A percentile compares a stretch with the other conserved stretches of the same genome.
phyloP scores from a whole-genome alignment of 2,888 invertebrate genomes.

The Sericinus montela region DNA sequence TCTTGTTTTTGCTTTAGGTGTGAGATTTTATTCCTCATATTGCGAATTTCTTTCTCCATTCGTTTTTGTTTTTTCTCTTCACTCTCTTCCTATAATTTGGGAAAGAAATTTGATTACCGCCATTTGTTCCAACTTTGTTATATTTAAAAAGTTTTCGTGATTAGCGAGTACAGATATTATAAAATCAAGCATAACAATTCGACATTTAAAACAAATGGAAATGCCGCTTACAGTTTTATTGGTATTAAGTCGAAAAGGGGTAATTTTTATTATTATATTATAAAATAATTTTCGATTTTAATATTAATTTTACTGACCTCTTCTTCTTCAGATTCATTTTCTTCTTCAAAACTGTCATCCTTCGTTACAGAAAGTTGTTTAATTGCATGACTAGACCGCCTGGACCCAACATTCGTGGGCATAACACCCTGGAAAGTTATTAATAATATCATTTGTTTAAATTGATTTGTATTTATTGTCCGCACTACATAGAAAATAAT shows the following conservation, averaged over 20 bases:
- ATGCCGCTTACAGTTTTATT: too few species aligned
- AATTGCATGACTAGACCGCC: constrained; percentile 73
- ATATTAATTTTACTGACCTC: constrained; percentile 48
- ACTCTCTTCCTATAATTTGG: constrained; percentile 68
- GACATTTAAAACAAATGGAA: too few species aligned
- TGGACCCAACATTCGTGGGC: constrained; percentile 65
- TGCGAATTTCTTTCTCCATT: constrained; percentile 81
- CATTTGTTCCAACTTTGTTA: too few species aligned
- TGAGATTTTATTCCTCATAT: constrained; percentile 83
- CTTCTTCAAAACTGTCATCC: constrained; percentile 76
- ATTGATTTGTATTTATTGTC: too few species aligned
- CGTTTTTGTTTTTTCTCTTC: constrained; percentile 81
- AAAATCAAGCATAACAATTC: too few species aligned
- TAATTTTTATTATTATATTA: too few species aligned
- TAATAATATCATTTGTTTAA: neutral
- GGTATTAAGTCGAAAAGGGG: too few species aligned
- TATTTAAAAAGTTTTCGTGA: too few species aligned
- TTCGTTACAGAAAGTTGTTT: constrained; percentile 71
- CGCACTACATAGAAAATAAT: too few species aligned
- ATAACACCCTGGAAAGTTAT: constrained; percentile 60
- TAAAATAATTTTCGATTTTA: too few species aligned
- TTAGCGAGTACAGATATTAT: too few species aligned
- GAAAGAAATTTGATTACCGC: too few species aligned
- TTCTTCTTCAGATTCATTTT: constrained; percentile 74
- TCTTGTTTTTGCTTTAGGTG: constrained; percentile 85